A percentile compares a stretch with the other conserved stretches of the same genome.
phyloP scores from a whole-genome alignment of 2,113 vertebrate genomes.

The Megaleporinus macrocephalus region DNA sequence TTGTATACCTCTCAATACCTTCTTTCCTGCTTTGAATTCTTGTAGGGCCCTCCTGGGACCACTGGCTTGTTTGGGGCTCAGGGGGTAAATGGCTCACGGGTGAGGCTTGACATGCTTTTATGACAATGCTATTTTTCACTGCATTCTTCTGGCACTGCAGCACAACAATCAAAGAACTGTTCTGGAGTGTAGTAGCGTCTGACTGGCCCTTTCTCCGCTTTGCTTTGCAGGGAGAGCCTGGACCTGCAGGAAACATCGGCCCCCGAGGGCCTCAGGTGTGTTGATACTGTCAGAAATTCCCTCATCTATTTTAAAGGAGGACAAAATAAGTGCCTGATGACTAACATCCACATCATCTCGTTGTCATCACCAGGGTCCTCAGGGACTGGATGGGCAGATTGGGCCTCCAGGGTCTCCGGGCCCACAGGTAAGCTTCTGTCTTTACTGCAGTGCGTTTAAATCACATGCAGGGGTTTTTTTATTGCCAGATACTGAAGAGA shows the following conservation, averaged over 20 bases:
- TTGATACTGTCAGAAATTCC: not conserved
- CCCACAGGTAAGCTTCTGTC: slow-evolving; percentile 72
- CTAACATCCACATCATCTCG: slow-evolving; percentile 18
- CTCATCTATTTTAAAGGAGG: not conserved
- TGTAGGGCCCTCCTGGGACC: slow-evolving; percentile 78
- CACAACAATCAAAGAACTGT: not conserved
- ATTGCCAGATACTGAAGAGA: not conserved
- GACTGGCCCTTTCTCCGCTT: slow-evolving; percentile 23
- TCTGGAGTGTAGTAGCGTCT: not conserved
- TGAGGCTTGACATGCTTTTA: slow-evolving; percentile 56
- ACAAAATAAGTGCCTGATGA: not conserved
- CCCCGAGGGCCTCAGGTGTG: slow-evolving; percentile 80
- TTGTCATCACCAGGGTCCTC: slow-evolving; percentile 77
- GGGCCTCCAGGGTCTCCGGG: slow-evolving; percentile 80
- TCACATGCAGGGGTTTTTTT: not conserved
- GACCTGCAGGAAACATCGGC: slow-evolving; percentile 77
- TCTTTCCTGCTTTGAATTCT: not conserved
- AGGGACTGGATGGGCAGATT: slow-evolving; percentile 80
- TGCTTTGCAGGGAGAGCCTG: slow-evolving; percentile 80
- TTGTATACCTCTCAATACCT: not conserved
- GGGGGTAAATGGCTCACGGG: slow-evolving; percentile 85
- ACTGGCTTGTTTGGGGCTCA: slow-evolving; percentile 76
- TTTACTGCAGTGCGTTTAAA: not conserved
- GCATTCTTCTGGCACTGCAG: not conserved
- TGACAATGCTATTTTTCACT: not conserved